phyloP scores from a whole-genome alignment of 2,797 vertebrate species.

The Sebastes iracundus region DNA sequence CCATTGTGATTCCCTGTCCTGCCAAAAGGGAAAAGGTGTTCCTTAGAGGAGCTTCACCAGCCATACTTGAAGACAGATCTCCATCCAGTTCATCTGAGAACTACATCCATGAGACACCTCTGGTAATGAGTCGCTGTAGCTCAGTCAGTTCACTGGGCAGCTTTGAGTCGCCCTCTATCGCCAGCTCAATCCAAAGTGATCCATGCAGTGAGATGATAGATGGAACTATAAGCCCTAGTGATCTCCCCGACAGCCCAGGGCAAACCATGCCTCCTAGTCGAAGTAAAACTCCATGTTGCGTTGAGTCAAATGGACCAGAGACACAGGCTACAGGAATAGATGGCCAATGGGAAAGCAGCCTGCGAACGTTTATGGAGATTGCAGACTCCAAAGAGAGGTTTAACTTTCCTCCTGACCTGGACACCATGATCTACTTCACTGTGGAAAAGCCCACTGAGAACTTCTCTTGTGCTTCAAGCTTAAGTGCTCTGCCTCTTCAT shows the following conservation, averaged over 20 bases:
- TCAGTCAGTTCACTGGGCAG: constrained; percentile 97
- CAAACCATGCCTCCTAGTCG: constrained; percentile 99
- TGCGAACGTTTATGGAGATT: constrained; percentile 95
- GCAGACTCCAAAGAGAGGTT: constrained; percentile 94
- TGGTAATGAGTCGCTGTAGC: constrained; percentile 98
- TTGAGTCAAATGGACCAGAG: constrained; percentile 84
- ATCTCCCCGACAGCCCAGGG: constrained; percentile 96
- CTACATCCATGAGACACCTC: constrained; percentile 96
- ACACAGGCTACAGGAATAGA: constrained; percentile 86
- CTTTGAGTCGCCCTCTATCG: constrained; percentile 96
- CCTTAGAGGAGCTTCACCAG: constrained; percentile 82
- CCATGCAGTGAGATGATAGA: constrained; percentile 98
- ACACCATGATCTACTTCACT: constrained; percentile 97
- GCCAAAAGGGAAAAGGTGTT: constrained; percentile 86
- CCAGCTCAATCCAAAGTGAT: constrained; percentile 97
- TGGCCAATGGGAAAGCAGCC: constrained; percentile 94
- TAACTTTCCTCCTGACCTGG: constrained; percentile 92
- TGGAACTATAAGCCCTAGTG: constrained; percentile 96
- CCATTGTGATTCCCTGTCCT: constrained; percentile 86
- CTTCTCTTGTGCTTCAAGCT: constrained; percentile 98
- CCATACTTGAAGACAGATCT: constrained; percentile 88
- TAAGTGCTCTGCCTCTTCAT: constrained; percentile 95
- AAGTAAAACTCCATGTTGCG: constrained; percentile 94
- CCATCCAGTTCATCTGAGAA: constrained; percentile 98
- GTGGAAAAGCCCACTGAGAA: constrained; percentile 98